phyloP scores from a whole-genome alignment of 2,797 vertebrate species.

The Clarias fuscus region DNA sequence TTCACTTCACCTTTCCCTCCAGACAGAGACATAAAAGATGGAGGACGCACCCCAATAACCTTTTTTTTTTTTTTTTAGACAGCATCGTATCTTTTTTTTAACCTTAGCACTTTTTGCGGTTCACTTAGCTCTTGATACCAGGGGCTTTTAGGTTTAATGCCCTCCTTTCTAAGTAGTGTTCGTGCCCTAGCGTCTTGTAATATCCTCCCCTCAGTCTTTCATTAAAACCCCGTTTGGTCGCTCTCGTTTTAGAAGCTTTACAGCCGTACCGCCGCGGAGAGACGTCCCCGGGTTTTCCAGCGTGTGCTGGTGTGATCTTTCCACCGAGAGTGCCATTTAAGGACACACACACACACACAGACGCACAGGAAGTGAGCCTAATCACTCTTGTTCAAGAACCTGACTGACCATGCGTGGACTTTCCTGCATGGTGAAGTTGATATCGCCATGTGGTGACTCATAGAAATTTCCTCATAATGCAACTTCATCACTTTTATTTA shows the following conservation, averaged over 20 bases:
- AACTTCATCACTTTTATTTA: not conserved
- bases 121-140: not conserved
- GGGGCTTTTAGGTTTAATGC: not conserved
- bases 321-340: conserved; percentile 37
- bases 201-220: not conserved
- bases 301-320: conserved; percentile 55
- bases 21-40: not conserved
- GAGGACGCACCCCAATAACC: not conserved
- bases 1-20: not conserved
- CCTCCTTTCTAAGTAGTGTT: not conserved
- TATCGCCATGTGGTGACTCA: not conserved
- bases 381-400: conserved; percentile 49
- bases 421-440: not conserved
- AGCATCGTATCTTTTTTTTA: too few species aligned
- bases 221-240: not conserved
- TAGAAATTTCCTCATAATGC: not conserved
- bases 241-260: not conserved
- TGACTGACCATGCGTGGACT: conserved; percentile 33
- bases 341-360: conserved; percentile 36
- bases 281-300: conserved; percentile 50
- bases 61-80: not conserved
- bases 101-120: not conserved
- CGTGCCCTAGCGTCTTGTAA: not conserved
- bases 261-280: too few species aligned
- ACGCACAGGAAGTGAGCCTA: conserved; percentile 53